These are phyloP conservation scores for Sebastes flavidus DNA, from an alignment of 2,797 vertebrate species.

Conservation along the genomic window DNA sequence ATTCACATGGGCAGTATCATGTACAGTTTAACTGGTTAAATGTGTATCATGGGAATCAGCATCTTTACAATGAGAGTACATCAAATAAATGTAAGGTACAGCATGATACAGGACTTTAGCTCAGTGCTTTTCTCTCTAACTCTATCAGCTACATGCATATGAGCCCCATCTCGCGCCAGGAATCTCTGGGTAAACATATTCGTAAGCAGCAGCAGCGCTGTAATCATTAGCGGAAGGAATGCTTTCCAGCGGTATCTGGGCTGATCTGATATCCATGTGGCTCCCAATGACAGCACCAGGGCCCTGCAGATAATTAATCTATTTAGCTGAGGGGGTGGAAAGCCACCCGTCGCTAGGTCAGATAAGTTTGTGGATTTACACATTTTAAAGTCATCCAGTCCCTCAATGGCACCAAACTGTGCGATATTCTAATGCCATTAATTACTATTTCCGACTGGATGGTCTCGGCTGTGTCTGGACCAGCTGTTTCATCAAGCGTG, in stretches of 20 bases:
- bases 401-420: conserved; percentile 81
- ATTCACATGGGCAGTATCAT: conserved; percentile 19
- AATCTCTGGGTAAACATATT: conserved; percentile 57
- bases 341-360: conserved; percentile 72
- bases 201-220: conserved; percentile 52
- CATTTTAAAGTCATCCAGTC: conserved; percentile 83
- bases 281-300: conserved; percentile 64
- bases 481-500: conserved; percentile 81
- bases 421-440: conserved; percentile 83
- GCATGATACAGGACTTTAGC: background rate
- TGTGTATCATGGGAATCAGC: conserved; percentile 28
- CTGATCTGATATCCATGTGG: conserved; percentile 69
- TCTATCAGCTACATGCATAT: conserved; percentile 20
- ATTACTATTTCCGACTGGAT: conserved; percentile 85
- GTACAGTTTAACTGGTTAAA: conserved; percentile 28
- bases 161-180: conserved; percentile 11
- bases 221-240: conserved; percentile 67
- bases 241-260: conserved; percentile 62
- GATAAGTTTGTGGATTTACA: conserved; percentile 81
- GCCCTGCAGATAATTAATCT: conserved; percentile 78
- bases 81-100: conserved; percentile 13
- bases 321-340: conserved; percentile 75
- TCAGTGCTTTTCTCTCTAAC: background rate
- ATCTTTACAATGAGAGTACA: conserved; percentile 21
- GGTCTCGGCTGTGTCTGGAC: conserved; percentile 80